Evolutionary conservation across 1,140 invertebrate species (phyloP).

Genomic region (Argopecten irradians): DNA sequence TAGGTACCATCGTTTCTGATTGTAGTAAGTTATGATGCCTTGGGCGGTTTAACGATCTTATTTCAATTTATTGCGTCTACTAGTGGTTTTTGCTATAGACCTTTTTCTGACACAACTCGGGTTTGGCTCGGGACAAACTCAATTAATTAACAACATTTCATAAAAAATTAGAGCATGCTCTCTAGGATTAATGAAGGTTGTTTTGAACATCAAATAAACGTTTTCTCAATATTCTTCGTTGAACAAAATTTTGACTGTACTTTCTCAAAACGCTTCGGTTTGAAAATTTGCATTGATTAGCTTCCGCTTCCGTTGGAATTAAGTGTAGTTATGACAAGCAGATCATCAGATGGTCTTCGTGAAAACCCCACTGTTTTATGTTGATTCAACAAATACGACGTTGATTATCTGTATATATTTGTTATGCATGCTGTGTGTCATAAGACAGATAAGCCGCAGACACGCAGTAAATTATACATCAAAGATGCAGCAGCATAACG

Average conservation of each 20-base stretch:
- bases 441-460: neutral
- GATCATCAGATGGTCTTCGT: neutral
- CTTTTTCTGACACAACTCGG: neutral
- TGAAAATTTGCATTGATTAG: no score
- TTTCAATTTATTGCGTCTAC: neutral
- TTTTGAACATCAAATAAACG: no score
- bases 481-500: neutral
- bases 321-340: no score
- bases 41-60: neutral
- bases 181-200: neutral
- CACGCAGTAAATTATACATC: neutral
- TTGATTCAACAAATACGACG: neutral
- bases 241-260: no score
- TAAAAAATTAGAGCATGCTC: neutral
- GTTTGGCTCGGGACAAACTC: neutral
- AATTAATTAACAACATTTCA: slow-evolving; percentile 18
- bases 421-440: neutral
- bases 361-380: neutral
- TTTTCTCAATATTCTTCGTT: no score
- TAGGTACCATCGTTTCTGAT: neutral
- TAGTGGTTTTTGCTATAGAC: neutral
- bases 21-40: neutral
- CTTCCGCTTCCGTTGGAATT: no score
- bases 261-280: no score
- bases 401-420: neutral